Base-by-base conservation (phyloP, 2,113 vertebrate species). In the Stercorarius parasiticus region DNA sequence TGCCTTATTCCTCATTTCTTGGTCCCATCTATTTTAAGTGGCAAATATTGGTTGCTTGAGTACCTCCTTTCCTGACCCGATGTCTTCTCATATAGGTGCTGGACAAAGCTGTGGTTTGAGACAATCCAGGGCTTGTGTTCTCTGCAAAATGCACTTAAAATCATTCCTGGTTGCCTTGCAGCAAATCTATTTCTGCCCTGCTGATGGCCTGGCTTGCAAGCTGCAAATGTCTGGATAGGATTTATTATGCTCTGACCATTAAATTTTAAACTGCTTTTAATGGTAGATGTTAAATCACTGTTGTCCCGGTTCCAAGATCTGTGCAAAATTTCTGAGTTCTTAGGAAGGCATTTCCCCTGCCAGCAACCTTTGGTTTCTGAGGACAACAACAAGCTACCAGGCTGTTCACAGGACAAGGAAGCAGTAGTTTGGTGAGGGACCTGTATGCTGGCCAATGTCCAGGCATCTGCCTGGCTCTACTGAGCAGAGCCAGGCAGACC, bases 251-350 rank as follows among this genome's bases (percentile, higher is more conserved):
- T 95, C 58, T 90, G 62, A 58, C 43, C 58, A 82, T 96, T 94
- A 95, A 80, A 94, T 83, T 97, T 94, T 96, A 90, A 92, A 93
- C 70, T 90, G 50, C 78, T 88, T 79, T 94, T 94, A 94, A 95
- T 97, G 85, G 90, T 95, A 66, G 82, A 82, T 94, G 15, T 77
- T 93, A 91, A 96, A 96, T 96, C 87, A 96, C 58, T 86, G 62
- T 79, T 90, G 82, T 62, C 62, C 40, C 36, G 58, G 20, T 91
- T 96, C 74, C 40, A 85, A 82, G 69, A 58, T 82, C 89, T 76
- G 66, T 93, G 85, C 74, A 85, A 65, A 93, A 82, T 82, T 85
- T 92, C 56, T 36, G 43, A 91, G 34, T 65, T 91, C 91, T 59
- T 91, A 56, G 43, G 81, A 90, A 77, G 66, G 25, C 25, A 27